A percentile compares a stretch with the other conserved stretches of the same genome.
phyloP scores from a whole-genome alignment of 2,797 vertebrate genomes.

The Cetoscarus ocellatus region DNA sequence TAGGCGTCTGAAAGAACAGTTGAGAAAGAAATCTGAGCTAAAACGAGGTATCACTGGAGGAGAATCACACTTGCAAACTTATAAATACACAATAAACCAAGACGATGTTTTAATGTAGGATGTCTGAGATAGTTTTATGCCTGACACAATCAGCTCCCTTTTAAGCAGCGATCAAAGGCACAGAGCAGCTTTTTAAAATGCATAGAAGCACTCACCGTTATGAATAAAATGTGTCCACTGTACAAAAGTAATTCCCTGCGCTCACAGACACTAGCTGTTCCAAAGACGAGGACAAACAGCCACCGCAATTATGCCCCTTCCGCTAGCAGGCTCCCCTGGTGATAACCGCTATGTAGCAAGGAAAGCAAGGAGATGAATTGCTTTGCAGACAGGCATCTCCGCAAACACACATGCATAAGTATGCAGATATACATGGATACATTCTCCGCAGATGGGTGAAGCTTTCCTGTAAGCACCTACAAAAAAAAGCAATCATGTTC shows the following conservation, averaged over 20 bases:
- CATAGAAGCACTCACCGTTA: slow-evolving; percentile 22
- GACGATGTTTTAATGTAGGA: slow-evolving; percentile 36
- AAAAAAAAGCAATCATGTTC: slow-evolving; percentile 20
- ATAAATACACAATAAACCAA: slow-evolving; percentile 17
- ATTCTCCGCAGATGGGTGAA: slow-evolving; percentile 48
- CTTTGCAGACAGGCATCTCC: slow-evolving; percentile 63
- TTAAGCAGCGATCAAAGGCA: slow-evolving; percentile 32
- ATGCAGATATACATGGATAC: slow-evolving; percentile 58
- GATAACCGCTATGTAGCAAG: slow-evolving; percentile 50
- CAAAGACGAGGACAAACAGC: slow-evolving; percentile 57
- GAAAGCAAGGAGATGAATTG: slow-evolving; percentile 60
- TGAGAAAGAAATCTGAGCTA: neutral
- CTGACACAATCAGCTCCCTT: slow-evolving; percentile 46
- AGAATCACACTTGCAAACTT: slow-evolving; percentile 18
- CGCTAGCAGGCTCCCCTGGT: slow-evolving; percentile 60
- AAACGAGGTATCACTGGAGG: slow-evolving; percentile 1
- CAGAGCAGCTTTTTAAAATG: slow-evolving; percentile 38
- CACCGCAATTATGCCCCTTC: slow-evolving; percentile 66
- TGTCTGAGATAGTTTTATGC: slow-evolving; percentile 29
- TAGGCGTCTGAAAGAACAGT: slow-evolving; percentile 25
- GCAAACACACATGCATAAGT: slow-evolving; percentile 67
- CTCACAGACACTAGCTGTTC: slow-evolving; percentile 36
- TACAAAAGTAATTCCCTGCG: slow-evolving; percentile 54
- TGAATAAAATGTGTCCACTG: slow-evolving; percentile 39
- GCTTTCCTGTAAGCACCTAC: slow-evolving; percentile 9